Percentiles rank a stretch among this genome's conserved stretches.
phyloP scores from a whole-genome alignment of 1,140 invertebrate genomes.

The Penaeus indicus region DNA sequence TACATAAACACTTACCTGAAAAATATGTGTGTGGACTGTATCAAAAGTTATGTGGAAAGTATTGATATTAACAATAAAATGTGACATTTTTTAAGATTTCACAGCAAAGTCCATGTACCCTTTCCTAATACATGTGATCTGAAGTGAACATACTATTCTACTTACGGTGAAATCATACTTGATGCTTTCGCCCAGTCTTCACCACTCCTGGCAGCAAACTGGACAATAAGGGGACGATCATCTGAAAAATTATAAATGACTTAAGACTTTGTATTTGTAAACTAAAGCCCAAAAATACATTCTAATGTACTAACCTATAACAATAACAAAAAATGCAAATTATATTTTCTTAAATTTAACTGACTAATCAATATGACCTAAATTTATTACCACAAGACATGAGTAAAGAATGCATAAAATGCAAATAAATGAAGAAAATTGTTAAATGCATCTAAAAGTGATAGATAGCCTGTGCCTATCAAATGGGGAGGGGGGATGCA shows the following conservation, averaged over 20 bases:
- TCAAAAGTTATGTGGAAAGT: too few relatives aligned
- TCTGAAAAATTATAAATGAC: conserved; percentile 68
- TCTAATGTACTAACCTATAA: conserved; percentile 26
- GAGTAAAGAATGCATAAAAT: too few relatives aligned
- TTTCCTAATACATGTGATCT: not conserved
- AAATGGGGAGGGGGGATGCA: too few relatives aligned
- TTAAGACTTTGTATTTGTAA: not conserved
- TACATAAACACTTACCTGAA: not conserved
- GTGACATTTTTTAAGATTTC: not conserved
- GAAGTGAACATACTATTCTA: not conserved
- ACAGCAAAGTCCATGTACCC: not conserved
- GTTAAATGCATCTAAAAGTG: too few relatives aligned
- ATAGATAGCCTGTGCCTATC: too few relatives aligned
- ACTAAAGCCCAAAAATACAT: not conserved
- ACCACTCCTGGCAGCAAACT: conserved; percentile 92
- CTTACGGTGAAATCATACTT: conserved; percentile 85
- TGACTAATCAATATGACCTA: too few relatives aligned
- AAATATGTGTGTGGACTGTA: too few relatives aligned
- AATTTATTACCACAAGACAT: too few relatives aligned
- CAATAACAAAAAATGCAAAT: not conserved
- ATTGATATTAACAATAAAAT: too few relatives aligned
- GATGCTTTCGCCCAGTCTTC: conserved; percentile 88
- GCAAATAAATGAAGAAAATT: too few relatives aligned
- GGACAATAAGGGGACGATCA: conserved; percentile 90
- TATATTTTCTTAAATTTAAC: not conserved